Evolutionary conservation across 2,113 vertebrate species (phyloP).

Genomic region (Vidua macroura): DNA sequence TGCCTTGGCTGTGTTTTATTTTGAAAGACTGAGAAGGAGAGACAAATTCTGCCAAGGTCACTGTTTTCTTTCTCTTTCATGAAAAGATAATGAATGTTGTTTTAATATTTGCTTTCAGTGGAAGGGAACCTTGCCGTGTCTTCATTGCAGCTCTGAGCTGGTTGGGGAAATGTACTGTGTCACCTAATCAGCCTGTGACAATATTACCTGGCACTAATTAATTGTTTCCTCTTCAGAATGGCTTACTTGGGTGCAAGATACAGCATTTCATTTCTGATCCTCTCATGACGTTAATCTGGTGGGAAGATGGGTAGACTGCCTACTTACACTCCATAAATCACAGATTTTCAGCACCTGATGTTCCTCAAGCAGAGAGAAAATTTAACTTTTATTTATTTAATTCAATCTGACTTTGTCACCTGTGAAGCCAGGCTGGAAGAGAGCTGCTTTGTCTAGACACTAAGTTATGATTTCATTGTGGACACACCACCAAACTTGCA

Average conservation of each 20-base stretch:
- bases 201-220: constrained; percentile 10
- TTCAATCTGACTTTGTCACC: not conserved
- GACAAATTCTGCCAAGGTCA: not conserved
- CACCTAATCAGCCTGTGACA: not conserved
- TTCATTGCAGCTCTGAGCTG: not conserved
- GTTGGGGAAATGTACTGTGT: not conserved
- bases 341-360: not conserved
- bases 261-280: not conserved
- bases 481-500: not conserved
- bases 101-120: constrained; percentile 30
- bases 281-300: not conserved
- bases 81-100: constrained; percentile 29
- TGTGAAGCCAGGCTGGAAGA: not conserved
- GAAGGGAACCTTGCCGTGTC: not conserved
- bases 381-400: not conserved
- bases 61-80: not conserved
- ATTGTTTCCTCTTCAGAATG: not conserved
- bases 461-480: not conserved
- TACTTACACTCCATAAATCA: not conserved
- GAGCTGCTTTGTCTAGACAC: not conserved
- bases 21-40: not conserved
- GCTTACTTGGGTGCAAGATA: not conserved
- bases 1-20: not conserved
- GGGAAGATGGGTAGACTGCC: not conserved
- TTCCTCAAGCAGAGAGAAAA: not conserved